Conservation (phyloP, 2,888 invertebrate genomes). For the Criorhina ranunculi region DNA sequence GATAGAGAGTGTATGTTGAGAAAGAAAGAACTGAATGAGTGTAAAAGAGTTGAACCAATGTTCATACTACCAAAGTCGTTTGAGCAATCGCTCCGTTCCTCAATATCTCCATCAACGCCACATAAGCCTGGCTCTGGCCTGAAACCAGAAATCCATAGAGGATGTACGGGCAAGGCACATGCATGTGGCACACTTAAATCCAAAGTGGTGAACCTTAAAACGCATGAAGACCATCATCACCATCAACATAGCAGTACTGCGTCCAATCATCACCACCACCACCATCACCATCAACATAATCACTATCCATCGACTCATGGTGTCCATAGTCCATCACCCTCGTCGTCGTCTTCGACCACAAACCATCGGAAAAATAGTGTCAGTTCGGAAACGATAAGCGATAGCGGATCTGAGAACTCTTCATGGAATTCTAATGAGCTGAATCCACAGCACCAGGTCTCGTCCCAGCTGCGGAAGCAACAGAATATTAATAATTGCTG, state of each 20-base stretch:
- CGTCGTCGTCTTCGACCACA: constrained; percentile 74
- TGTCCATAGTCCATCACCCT: constrained; percentile 70
- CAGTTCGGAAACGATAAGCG: constrained; percentile 84
- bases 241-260: constrained; percentile 36
- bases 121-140: constrained; percentile 81
- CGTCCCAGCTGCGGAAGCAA: constrained; percentile 61
- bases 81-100: constrained; percentile 83
- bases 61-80: constrained; percentile 83
- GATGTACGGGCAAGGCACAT: constrained; percentile 91
- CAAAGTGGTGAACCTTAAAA: constrained; percentile 75
- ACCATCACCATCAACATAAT: constrained; percentile 45
- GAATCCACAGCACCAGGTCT: constrained; percentile 51
- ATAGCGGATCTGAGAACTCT: constrained; percentile 84
- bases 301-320: constrained; percentile 61
- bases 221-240: constrained; percentile 72
- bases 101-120: constrained; percentile 80
- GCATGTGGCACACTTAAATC: constrained; percentile 87
- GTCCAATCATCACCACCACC: constrained; percentile 34
- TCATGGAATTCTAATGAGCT: constrained; percentile 79
- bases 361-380: constrained; percentile 83
- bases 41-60: constrained; percentile 79
- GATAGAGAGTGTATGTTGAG: constrained; percentile 22
- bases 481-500: constrained; percentile 59
- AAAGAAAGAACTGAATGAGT: constrained; percentile 40
- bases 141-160: constrained; percentile 86